Evolutionary conservation across 2,888 invertebrate species (phyloP), one percentile per base, ranked within the genome.

Genomic region (Xestoiulus laeticollis): DNA sequence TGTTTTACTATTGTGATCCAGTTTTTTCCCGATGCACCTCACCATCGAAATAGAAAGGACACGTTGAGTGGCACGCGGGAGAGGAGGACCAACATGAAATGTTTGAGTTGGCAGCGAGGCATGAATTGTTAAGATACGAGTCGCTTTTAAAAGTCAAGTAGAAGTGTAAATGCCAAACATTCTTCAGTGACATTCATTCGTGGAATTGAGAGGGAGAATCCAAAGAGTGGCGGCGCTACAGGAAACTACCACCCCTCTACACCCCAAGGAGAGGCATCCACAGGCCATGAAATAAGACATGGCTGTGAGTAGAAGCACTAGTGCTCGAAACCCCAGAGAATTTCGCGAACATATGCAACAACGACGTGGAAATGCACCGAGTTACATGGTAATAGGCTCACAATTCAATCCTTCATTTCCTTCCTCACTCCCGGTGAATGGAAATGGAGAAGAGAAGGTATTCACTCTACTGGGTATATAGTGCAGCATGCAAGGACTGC

Each of bases 61-160:
- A 68, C 68, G 10, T 26, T 68, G 68, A 68, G 68, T 68, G 68
- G 68, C 68, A 26, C 26, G 26, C 68, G 5, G 26, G 22, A 26
- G 68, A 68, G 68, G 68, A 68, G 68, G 68, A 68, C 68, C 68
- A 68, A 68, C 68, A 26, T 68, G 68, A 68, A 68, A 68, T 68
- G 68, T 68, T 68, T 68, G 68, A 68, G 68, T 68, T 68, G 68
- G 68, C 68, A 68, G 68, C 68, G n/a, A 68, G 26, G 68, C 68
- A 68, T 68, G 68, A 68, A 68, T 68, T 68, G 68, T 68, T 68
- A 68, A 68, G 68, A 68, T 26, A 22, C 68, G 68, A 68, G 68
- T 68, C 68, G 68, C 68, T 68, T 68, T 68, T 68, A 68, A 68
- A 68, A 68, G 68, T 68, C 68, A 68, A 68, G 68, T 68, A 68